Evolutionary conservation across 1,140 invertebrate species (phyloP).

Genomic region (Cardiocondyla obscurior): DNA sequence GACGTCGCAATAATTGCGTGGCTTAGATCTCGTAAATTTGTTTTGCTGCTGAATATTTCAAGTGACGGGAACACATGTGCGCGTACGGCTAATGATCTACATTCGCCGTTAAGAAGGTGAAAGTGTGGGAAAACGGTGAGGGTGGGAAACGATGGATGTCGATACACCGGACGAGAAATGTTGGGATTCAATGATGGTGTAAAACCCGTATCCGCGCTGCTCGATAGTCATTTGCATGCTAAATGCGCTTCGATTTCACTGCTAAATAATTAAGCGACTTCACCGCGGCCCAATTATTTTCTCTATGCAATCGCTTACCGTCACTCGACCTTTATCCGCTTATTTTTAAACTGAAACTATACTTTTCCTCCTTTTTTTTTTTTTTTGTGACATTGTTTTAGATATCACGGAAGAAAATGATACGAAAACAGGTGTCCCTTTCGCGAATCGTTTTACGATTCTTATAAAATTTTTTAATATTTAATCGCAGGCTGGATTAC

Average conservation of each 20-base stretch:
- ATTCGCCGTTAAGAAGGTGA: not conserved
- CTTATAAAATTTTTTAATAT: not conserved
- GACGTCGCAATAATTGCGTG: not conserved
- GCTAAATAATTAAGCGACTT: constrained; percentile 74
- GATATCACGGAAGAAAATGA: not conserved
- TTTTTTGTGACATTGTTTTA: not conserved
- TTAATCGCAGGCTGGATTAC: not conserved
- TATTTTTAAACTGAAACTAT: constrained; percentile 41
- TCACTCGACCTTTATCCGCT: constrained; percentile 30
- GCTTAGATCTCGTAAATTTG: not conserved
- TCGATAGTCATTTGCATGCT: constrained; percentile 76
- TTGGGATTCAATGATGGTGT: constrained; percentile 63
- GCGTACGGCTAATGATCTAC: not conserved
- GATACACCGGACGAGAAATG: constrained; percentile 20
- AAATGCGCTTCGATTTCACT: constrained; percentile 74
- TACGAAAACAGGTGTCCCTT: not conserved
- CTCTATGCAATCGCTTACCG: constrained; percentile 51
- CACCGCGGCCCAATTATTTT: constrained; percentile 69
- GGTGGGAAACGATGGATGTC: constrained; percentile 27
- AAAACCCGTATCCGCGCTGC: constrained; percentile 68
- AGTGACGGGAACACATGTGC: not conserved
- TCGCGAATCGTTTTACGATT: not conserved
- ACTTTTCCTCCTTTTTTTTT: no score
- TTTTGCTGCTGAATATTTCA: not conserved
- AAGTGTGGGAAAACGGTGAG: not conserved